Percentiles rank a stretch among this genome's conserved stretches.
Conservation (phyloP, 1,140 invertebrate species). For the Pentalonia nigronervosa region DNA sequence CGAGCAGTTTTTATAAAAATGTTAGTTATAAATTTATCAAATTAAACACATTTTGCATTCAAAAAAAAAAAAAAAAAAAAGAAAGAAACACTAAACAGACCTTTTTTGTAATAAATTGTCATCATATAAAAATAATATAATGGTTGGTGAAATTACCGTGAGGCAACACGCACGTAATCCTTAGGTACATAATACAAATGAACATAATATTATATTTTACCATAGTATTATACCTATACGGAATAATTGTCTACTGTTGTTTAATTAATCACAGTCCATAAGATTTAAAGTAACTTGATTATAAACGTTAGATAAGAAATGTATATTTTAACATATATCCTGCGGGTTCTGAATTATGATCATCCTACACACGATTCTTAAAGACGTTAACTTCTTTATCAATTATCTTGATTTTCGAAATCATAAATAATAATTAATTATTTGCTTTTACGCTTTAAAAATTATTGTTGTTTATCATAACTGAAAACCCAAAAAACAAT, state of each 20-base stretch:
- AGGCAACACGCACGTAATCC: not conserved
- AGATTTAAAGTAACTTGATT: slow-evolving; percentile 17
- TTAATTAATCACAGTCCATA: slow-evolving; percentile 25
- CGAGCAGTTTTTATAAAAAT: not conserved
- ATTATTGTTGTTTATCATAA: not conserved
- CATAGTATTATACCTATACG: not conserved
- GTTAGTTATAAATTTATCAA: not conserved
- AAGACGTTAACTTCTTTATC: slow-evolving; percentile 4
- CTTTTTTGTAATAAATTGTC: slow-evolving; percentile 9
- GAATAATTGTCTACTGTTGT: slow-evolving; percentile 20
- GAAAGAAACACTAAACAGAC: not conserved
- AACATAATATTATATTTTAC: not conserved
- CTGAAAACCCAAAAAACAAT: not conserved
- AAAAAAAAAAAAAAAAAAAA: too few relatives aligned
- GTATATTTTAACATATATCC: not conserved
- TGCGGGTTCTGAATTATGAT: slow-evolving; percentile 28
- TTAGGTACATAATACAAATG: not conserved
- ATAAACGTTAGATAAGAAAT: slow-evolving; percentile 34
- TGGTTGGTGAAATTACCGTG: not conserved
- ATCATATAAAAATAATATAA: not conserved
- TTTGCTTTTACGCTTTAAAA: not conserved
- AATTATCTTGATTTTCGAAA: slow-evolving; percentile 30
- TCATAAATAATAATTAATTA: slow-evolving; percentile 30
- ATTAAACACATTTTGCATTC: slow-evolving; percentile 22
- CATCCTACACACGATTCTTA: not conserved